Evolutionary conservation across 2,113 vertebrate species (phyloP), one percentile per base, ranked within the genome.

Genomic region (Leuciscus idus): DNA sequence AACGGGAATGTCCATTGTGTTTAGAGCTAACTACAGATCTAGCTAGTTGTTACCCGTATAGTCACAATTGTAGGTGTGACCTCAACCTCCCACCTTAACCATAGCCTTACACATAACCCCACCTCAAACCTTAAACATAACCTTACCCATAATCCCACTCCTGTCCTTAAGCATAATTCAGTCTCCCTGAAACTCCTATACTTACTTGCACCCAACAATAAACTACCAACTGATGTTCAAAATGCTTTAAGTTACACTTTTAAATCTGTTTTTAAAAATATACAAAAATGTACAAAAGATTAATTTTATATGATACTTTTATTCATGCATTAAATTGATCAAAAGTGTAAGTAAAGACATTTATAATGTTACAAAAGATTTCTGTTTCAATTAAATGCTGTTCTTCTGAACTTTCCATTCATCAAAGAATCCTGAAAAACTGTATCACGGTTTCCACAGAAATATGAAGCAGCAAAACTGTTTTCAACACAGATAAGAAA

Each of bases 101-200:
- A 59, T 15, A 61, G 57, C 77, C 19, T 36, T 61, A 61, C 13
- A 36, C 33, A 13, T 23, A 77, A 57, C 48, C 33, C 21, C 55
- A 79, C 55, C 72, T 46, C 23, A 46, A 74, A 74, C 23, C 78
- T 62, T 46, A 80, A 80, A 79, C 30, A 78, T 36, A 61, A 79
- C 33, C 28, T 61, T 61, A 61, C 13, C 55, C 33, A 23, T 64
- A 81, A 48, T 26, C 77, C 21, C 36, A 80, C 23, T 74, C 43
- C 23, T 75, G 17, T 8, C 11, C 19, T n/a, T 80, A 13, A 80
- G 21, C 52, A 39, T 79, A 59, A 79, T 77, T 55, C 10, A 23
- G 23, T 17, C 23, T 26, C 72, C 11, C 5, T 7, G 19, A n/a
- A 30, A 59, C 11, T 43, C 57, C 21, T 62, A 62, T 26, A 62